These are phyloP conservation scores for Pycnomerus fuliginosus DNA, from an alignment of 2,888 invertebrate species.

Conservation along the genomic window DNA sequence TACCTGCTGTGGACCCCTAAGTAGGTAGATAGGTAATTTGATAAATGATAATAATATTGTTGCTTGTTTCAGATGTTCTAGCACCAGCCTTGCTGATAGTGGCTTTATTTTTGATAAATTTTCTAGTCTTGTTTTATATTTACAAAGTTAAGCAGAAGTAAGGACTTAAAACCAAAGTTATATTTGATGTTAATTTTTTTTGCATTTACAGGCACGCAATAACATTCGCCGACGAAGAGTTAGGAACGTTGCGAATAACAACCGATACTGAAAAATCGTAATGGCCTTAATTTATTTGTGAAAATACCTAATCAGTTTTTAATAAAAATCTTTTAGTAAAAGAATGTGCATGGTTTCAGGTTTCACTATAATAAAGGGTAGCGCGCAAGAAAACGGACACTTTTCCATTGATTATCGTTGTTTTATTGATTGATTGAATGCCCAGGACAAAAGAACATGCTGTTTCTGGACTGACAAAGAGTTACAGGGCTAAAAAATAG, in stretches of 20 bases:
- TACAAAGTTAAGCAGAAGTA: constrained; percentile 71
- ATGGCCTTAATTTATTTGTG: constrained; percentile 19
- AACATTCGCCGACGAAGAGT: constrained; percentile 49
- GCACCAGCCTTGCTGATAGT: constrained; percentile 71
- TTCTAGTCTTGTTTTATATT: constrained; percentile 71
- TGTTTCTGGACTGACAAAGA: too few species aligned
- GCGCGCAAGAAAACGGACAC: too few species aligned
- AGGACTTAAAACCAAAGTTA: constrained; percentile 25
- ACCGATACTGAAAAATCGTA: constrained; percentile 11
- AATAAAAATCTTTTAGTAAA: constrained; percentile 16
- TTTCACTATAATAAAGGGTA: too few species aligned
- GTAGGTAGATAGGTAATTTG: too few species aligned
- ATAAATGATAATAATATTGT: too few species aligned
- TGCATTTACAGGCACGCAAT: constrained; percentile 49
- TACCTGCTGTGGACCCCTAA: too few species aligned
- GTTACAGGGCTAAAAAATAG: too few species aligned
- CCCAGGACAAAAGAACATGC: too few species aligned
- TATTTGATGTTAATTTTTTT: constrained; percentile 9
- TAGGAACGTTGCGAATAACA: constrained; percentile 36
- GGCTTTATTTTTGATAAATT: constrained; percentile 70
- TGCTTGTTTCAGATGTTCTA: constrained; percentile 62
- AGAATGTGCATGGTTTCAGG: too few species aligned
- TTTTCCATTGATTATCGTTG: too few species aligned
- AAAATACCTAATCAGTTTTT: too few species aligned
- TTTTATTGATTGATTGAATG: too few species aligned